These are phyloP conservation scores for Sciurus vulgaris DNA, from an alignment of 2,797 vertebrate species.

Conservation along the genomic window DNA sequence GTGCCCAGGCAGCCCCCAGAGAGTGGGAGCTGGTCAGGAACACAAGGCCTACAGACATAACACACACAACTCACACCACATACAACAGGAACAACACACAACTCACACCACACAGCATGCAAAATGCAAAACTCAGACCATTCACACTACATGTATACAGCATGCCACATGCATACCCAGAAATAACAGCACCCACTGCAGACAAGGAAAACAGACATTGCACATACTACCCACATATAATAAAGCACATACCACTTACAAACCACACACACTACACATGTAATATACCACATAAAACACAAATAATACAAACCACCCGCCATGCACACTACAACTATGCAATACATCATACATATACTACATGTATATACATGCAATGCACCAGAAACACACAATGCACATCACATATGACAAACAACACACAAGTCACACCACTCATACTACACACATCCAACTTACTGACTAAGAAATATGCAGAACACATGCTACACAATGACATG, in stretches of 20 bases:
- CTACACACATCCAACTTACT: not conserved
- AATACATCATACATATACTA: not conserved
- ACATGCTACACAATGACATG: too few relatives aligned
- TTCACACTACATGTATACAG: too few relatives aligned
- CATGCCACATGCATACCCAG: too few relatives aligned
- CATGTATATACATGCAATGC: not conserved
- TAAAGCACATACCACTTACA: not conserved
- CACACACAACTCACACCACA: too few relatives aligned
- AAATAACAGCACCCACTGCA: too few relatives aligned
- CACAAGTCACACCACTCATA: not conserved
- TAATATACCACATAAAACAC: not conserved
- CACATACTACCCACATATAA: too few relatives aligned
- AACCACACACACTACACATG: not conserved
- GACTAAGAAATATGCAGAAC: not conserved
- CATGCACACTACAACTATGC: not conserved
- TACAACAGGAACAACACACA: too few relatives aligned
- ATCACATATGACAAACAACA: not conserved
- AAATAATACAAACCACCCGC: not conserved
- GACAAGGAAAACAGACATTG: too few relatives aligned
- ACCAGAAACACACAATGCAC: not conserved
- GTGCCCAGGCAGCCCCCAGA: too few relatives aligned
- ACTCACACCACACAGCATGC: too few relatives aligned
- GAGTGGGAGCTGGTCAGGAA: not conserved
- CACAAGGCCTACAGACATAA: too few relatives aligned
- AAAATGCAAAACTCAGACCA: too few relatives aligned